Evolutionary conservation across 2,797 vertebrate genomes (phyloP).

Genomic region (Hybognathus amarus): DNA sequence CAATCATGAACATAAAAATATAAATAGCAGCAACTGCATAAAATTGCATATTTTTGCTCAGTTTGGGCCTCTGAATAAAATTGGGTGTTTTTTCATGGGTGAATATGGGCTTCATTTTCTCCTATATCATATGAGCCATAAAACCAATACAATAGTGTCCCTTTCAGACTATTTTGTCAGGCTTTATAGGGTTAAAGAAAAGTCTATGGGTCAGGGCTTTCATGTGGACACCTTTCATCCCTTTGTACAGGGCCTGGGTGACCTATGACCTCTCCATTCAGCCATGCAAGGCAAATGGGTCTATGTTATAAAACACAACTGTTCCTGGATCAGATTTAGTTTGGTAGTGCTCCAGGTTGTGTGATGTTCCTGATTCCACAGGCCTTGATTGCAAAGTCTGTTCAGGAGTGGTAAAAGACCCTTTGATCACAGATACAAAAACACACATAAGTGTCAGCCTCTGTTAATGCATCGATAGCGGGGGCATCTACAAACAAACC

Average conservation of each 20-base stretch:
- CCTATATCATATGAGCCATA: not conserved
- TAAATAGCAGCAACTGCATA: not conserved
- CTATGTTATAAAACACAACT: not conserved
- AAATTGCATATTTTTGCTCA: too few species aligned
- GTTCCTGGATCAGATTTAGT: not conserved
- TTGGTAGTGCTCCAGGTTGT: not conserved
- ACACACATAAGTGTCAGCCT: conserved; percentile 24
- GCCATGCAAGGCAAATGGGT: not conserved
- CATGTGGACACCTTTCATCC: conserved; percentile 41
- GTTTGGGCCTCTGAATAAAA: not conserved
- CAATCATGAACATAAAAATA: not conserved
- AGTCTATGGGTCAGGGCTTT: conserved; percentile 33
- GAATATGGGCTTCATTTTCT: not conserved
- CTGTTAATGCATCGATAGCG: not conserved
- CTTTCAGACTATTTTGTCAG: not conserved
- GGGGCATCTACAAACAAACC: conserved; percentile 28
- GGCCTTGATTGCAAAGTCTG: not conserved
- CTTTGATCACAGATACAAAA: conserved; percentile 40
- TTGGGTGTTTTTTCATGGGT: not conserved
- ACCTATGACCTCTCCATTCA: conserved; percentile 15
- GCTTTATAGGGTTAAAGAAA: conserved; percentile 1
- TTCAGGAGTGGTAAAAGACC: conserved; percentile 13
- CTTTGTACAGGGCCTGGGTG: not conserved
- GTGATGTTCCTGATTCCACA: not conserved
- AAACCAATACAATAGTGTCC: too few species aligned